Percentiles rank a stretch among this genome's conserved stretches.
Evolutionary conservation across 1,140 invertebrate genomes (phyloP).

Genomic region (Monomorium pharaonis): DNA sequence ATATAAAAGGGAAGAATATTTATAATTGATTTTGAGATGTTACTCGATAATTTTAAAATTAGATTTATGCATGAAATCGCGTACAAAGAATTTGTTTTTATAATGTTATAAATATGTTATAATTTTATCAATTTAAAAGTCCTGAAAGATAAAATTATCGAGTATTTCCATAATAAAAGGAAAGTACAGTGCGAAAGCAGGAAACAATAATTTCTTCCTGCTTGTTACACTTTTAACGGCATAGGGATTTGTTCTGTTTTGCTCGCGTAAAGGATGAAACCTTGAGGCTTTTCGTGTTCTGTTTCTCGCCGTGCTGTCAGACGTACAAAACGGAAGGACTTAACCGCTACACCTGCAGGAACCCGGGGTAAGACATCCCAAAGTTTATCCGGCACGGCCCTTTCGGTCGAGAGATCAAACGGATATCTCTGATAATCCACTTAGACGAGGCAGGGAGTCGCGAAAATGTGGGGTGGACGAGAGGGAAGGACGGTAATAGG

Average conservation of each 20-base stretch:
- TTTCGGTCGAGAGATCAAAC: conserved; percentile 71
- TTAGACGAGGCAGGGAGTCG: conserved; percentile 65
- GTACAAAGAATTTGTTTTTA: neutral
- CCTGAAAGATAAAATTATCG: too few species aligned
- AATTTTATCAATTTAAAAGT: too few species aligned
- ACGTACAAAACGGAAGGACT: conserved; percentile 59
- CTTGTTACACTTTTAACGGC: neutral
- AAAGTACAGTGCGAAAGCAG: neutral
- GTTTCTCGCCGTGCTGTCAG: conserved; percentile 37
- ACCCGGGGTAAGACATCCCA: conserved; percentile 56
- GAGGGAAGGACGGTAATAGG: conserved; percentile 67
- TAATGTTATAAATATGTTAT: too few species aligned
- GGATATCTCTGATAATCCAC: conserved; percentile 76
- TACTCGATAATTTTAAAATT: neutral
- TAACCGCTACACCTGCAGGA: conserved; percentile 64
- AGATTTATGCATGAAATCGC: neutral
- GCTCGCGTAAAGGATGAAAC: conserved; percentile 43
- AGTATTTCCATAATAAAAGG: neutral
- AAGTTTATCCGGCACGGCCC: conserved; percentile 68
- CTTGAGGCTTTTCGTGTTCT: conserved; percentile 24
- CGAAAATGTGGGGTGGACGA: conserved; percentile 35
- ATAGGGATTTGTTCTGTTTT: conserved; percentile 6
- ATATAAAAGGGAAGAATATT: too few species aligned
- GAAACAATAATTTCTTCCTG: neutral
- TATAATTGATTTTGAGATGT: neutral